Evolutionary conservation across 2,888 invertebrate species (phyloP), one percentile per base, ranked within the genome.

Genomic region (Diarsia brunnea): DNA sequence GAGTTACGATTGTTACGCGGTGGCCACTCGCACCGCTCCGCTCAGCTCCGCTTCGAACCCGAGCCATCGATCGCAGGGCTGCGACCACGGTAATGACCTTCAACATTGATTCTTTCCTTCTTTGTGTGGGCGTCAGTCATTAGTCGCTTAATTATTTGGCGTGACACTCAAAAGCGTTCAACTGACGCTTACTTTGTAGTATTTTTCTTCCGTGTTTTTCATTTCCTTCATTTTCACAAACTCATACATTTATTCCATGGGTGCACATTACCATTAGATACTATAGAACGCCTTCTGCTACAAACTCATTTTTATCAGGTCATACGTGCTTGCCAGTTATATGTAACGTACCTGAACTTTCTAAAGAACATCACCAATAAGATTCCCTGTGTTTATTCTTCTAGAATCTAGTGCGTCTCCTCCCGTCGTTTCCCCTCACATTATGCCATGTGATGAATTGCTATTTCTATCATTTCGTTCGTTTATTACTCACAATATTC

Each of bases 1-100:
- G 93, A 94, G 91, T 93, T 92, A 93, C 93, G 92, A 88, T 86
- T 90, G 91, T 87, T 85, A 89, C 90, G 90, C 88, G 89, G 81
- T 77, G 76, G 83, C 80, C 84, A 78, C 79, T 79, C 86, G 82
- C 73, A 66, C 76, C 73, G 69, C 77, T 75, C 71, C 79, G 70
- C 77, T 45, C 79, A 81, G 75, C 81, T 53, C 67, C 65, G 65
- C 73, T 71, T 81, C 53, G 72, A 69, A 66, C 79, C 43, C 51
- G 10, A 47, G 73, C 69, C 79, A 77, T 85, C 86, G 86, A 87
- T 85, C 86, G 86, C 55, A 43, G 72, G 69, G 78, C 69, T 79
- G 77, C 73, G 85, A 80, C 73, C 77, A 31, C 79, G 81, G 83
- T 84, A 84, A 82, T 84, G 86, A 86, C 83, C 87, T 86, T 82